Conservation (phyloP, 2,113 vertebrate species). For the Gymnobelideus leadbeateri region DNA sequence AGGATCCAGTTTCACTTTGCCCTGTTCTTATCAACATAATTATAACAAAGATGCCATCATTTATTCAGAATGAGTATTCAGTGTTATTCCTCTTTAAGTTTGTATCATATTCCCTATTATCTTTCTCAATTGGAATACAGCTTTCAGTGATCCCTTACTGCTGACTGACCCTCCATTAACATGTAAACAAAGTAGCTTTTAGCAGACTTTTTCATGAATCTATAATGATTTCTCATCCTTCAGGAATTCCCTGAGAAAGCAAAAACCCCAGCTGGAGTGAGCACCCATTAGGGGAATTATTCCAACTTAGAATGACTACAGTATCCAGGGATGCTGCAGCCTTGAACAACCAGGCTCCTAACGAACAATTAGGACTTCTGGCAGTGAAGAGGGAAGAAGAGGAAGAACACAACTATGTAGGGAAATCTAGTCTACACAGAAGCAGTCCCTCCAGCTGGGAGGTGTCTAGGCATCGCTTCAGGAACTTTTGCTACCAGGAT, state of each 20-base stretch:
- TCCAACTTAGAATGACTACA: background rate
- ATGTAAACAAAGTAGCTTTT: background rate
- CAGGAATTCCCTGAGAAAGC: background rate
- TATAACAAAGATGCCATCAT: background rate
- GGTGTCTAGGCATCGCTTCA: background rate
- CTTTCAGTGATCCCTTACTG: background rate
- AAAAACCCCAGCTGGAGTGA: background rate
- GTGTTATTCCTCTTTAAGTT: background rate
- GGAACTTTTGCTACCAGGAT: background rate
- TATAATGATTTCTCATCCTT: background rate
- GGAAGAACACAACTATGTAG: background rate
- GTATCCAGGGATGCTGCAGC: background rate
- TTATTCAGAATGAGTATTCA: background rate
- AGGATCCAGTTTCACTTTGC: background rate
- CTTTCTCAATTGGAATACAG: background rate
- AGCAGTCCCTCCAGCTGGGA: background rate
- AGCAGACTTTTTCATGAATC: background rate
- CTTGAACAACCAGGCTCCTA: background rate
- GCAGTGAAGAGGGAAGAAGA: background rate
- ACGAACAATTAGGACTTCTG: background rate
- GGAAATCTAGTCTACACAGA: background rate
- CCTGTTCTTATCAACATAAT: background rate
- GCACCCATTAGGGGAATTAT: background rate
- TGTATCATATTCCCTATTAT: background rate
- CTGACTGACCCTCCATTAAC: background rate